Evolutionary conservation across 2,113 vertebrate genomes (phyloP).

Genomic region (Triplophysa tibetana): DNA sequence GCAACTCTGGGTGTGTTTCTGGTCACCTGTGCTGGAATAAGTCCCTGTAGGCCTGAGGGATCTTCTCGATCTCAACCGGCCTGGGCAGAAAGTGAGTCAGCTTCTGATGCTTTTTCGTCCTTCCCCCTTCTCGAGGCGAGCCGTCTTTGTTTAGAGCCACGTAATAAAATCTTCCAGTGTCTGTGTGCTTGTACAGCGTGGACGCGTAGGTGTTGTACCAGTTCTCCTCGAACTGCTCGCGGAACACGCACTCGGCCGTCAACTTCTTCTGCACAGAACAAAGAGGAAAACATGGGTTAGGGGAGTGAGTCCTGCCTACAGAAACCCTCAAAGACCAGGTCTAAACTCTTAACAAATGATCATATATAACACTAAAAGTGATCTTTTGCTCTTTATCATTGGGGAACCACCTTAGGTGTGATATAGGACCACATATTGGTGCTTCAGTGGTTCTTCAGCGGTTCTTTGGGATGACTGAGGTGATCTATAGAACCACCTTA

Average conservation of each 20-base stretch:
- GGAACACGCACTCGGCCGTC: constrained; percentile 93
- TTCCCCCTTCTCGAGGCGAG: constrained; percentile 90
- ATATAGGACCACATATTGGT: too few relatives aligned
- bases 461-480: too few relatives aligned
- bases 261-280: constrained; percentile 88
- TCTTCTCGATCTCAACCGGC: constrained; percentile 92
- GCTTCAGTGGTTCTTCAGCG: too few relatives aligned
- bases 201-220: constrained; percentile 99
- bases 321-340: too few relatives aligned
- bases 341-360: too few relatives aligned
- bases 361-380: too few relatives aligned
- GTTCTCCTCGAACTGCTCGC: constrained; percentile 99
- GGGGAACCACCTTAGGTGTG: too few relatives aligned
- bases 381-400: too few relatives aligned
- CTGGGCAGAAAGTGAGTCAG: constrained; percentile 96
- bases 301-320: too few relatives aligned
- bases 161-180: constrained; percentile 93
- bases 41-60: constrained; percentile 89
- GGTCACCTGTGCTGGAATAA: constrained; percentile 94
- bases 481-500: too few relatives aligned
- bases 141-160: constrained; percentile 98
- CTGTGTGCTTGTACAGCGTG: constrained; percentile 90
- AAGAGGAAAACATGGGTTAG: neutral
- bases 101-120: constrained; percentile 98
- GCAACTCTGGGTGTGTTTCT: constrained; percentile 54